Evolutionary conservation across 2,113 vertebrate species (phyloP).

Genomic region (Gopherus evgoodei): DNA sequence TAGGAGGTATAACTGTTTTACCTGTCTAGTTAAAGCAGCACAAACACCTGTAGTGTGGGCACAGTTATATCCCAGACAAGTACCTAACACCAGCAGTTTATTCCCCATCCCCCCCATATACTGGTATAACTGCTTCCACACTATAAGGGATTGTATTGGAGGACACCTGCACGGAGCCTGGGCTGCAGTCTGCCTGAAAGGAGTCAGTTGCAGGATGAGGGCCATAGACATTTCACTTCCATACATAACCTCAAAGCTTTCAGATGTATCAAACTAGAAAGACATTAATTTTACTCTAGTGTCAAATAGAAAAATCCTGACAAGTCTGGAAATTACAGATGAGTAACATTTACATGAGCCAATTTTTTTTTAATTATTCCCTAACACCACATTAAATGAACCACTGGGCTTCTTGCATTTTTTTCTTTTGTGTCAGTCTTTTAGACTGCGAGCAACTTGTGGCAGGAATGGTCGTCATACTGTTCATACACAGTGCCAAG

Average conservation of each 20-base stretch:
- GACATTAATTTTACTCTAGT: neutral
- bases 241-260: neutral
- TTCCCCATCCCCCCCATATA: neutral
- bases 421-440: neutral
- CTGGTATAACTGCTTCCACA: neutral
- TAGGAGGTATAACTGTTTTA: neutral
- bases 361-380: neutral
- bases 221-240: neutral
- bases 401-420: neutral
- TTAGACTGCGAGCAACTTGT: neutral
- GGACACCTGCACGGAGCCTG: neutral
- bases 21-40: neutral
- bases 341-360: neutral
- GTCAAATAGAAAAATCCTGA: neutral
- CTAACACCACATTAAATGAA: neutral
- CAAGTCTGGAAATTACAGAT: neutral
- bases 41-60: neutral
- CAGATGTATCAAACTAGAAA: slow-evolving; percentile 7
- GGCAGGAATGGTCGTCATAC: neutral
- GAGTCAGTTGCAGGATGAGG: neutral
- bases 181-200: neutral
- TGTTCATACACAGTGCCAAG: neutral
- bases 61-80: neutral
- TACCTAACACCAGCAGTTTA: neutral
- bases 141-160: neutral